Percentiles rank a stretch among this genome's conserved stretches.
Evolutionary conservation across 2,888 invertebrate genomes (phyloP).

Genomic region (Acanthoscelides obtectus): DNA sequence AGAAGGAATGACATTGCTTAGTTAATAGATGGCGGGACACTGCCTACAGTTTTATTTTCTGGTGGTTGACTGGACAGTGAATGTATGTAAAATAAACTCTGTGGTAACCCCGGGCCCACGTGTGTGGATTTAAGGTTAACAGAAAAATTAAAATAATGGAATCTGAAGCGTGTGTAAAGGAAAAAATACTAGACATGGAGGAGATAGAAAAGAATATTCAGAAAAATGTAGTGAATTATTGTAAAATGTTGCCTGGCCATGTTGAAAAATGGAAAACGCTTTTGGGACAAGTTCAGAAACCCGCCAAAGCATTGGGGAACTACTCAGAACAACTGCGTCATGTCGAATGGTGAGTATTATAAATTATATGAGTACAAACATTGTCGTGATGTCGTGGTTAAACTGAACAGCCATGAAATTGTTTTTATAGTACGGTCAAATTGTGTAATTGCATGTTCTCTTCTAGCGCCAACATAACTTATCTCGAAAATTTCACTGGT

Average conservation of each 20-base stretch:
- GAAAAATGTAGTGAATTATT: conserved; percentile 52
- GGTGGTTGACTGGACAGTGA: too few relatives aligned
- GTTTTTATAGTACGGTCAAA: not conserved
- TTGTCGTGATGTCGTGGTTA: too few relatives aligned
- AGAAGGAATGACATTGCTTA: too few relatives aligned
- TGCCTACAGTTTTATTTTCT: too few relatives aligned
- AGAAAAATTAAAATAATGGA: not conserved
- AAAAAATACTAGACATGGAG: conserved; percentile 13
- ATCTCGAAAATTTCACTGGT: conserved; percentile 48
- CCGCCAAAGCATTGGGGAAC: conserved; percentile 52
- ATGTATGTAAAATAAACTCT: too few relatives aligned
- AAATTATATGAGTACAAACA: conserved; percentile 5
- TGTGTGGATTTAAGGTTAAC: too few relatives aligned
- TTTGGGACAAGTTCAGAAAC: conserved; percentile 52
- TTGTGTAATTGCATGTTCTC: not conserved
- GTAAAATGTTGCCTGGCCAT: conserved; percentile 51
- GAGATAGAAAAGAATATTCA: conserved; percentile 41
- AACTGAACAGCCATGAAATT: not conserved
- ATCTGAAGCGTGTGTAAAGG: not conserved
- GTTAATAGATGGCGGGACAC: too few relatives aligned
- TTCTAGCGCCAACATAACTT: conserved; percentile 28
- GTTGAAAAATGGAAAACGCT: conserved; percentile 48
- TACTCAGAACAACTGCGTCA: conserved; percentile 51
- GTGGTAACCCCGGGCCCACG: too few relatives aligned
- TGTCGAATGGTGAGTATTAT: conserved; percentile 48